These are phyloP conservation scores for Ditylenchus dipsaci DNA, from an alignment of 1,140 invertebrate genomes.

Conservation along the genomic window DNA sequence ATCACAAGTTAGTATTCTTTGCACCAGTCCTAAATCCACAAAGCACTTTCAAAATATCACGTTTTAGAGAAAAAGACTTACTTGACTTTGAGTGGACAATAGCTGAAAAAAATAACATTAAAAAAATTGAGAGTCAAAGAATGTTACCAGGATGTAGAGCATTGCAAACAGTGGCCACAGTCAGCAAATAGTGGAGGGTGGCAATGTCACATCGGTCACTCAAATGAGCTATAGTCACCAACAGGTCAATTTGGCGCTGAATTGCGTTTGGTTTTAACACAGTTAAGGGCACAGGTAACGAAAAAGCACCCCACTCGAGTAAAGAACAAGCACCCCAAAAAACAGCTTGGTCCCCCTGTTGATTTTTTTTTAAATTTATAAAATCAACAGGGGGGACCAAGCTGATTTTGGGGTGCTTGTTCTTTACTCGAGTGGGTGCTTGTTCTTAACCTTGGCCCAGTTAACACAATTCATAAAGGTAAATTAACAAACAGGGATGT, in stretches of 20 bases:
- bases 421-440: no score
- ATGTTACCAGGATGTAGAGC: slow-evolving; percentile 39
- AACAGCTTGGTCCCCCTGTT: no score
- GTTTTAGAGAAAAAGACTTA: slow-evolving; percentile 1
- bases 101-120: slow-evolving; percentile 8
- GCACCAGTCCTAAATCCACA: slow-evolving; percentile 44
- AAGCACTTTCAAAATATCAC: background rate
- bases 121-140: no score
- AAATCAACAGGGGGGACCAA: no score
- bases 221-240: slow-evolving; percentile 47
- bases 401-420: no score
- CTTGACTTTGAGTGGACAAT: slow-evolving; percentile 53
- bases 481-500: slow-evolving; percentile 40
- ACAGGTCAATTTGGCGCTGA: slow-evolving; percentile 54
- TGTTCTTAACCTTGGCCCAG: no score
- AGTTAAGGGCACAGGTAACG: no score
- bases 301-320: no score
- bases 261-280: no score
- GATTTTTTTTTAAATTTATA: no score
- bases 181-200: slow-evolving; percentile 45
- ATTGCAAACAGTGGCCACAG: slow-evolving; percentile 39
- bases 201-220: slow-evolving; percentile 52
- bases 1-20: slow-evolving; percentile 52
- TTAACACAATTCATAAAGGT: no score
- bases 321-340: no score